phyloP scores from a whole-genome alignment of 2,797 vertebrate species.

The Adrianichthys oophorus region DNA sequence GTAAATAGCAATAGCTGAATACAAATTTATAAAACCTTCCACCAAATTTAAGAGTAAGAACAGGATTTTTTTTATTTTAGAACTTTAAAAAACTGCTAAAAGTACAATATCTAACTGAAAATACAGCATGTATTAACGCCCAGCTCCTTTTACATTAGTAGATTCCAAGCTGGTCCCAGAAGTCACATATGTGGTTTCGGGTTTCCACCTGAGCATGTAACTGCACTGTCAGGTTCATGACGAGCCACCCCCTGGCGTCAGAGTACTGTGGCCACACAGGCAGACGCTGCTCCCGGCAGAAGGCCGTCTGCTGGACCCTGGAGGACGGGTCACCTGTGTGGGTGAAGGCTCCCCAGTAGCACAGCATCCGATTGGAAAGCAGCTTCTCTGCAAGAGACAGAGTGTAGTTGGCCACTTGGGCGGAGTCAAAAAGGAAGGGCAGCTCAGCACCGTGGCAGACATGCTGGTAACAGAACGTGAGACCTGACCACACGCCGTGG shows the following conservation, averaged over 20 bases:
- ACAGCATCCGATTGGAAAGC: slow-evolving; percentile 77
- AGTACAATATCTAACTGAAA: background rate
- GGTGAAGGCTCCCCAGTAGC: slow-evolving; percentile 78
- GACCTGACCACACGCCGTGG: slow-evolving; percentile 68
- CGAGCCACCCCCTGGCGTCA: slow-evolving; percentile 58
- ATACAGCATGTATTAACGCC: background rate
- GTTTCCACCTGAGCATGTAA: slow-evolving; percentile 65
- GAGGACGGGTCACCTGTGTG: slow-evolving; percentile 72
- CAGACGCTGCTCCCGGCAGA: slow-evolving; percentile 68
- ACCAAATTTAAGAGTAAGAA: background rate
- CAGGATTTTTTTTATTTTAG: background rate
- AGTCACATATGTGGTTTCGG: slow-evolving; percentile 73
- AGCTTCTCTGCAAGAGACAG: slow-evolving; percentile 63
- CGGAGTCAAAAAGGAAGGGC: slow-evolving; percentile 77
- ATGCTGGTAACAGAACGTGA: slow-evolving; percentile 72
- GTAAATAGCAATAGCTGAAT: background rate
- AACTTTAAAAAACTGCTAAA: background rate
- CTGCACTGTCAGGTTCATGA: slow-evolving; percentile 76
- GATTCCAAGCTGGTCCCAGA: slow-evolving; percentile 78
- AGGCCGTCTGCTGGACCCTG: slow-evolving; percentile 52
- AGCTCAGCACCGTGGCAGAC: slow-evolving; percentile 79
- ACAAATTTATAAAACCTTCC: background rate
- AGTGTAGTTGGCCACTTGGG: slow-evolving; percentile 74
- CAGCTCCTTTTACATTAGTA: slow-evolving; percentile 48
- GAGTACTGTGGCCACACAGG: slow-evolving; percentile 73